Base-by-base conservation (phyloP, 2,888 invertebrate genomes). In the Drosophila anomelani region DNA sequence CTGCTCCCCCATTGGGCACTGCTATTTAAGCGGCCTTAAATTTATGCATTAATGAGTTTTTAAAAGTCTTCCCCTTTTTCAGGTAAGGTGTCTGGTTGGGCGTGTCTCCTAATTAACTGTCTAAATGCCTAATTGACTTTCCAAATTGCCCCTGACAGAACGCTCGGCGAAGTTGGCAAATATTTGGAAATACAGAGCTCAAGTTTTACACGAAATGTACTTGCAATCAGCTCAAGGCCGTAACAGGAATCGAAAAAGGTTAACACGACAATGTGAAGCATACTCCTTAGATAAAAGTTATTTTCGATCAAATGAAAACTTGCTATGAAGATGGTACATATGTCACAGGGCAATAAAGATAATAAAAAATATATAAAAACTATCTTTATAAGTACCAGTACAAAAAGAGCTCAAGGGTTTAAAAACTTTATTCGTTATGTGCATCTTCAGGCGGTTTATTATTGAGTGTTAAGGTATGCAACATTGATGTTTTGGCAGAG, bases 31-130 rank as follows among this genome's bases (percentile, higher is more conserved):
- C 58, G 20, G 4, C 55, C 36, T 46, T 66, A 77, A 85, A 85
- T 85, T 76, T 85, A 85, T 85, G 82, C 85, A 82, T 76, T 85
- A 89, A 89, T 89, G 85, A 89, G 80, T 53, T 87, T 89, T 85
- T 85, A 85, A 85, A 88, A 87, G 85, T 89, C 84, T 73, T 53
- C 56, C 75, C 66, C 41, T 43, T 71, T 57, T 54, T 29, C 57
- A 46, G 57, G 63, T 51, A 61, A 71, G 73, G 80, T 69, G 71
- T 71, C 59, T 72, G 46, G 15, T 38, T 38, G 67, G 85, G 81
- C 80, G 81, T 72, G 71, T 23, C 53, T 32, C 17, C 41, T 49
- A 58, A 75, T 57, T 67, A 67, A 69, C 59, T 13, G 59, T 43
- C 17, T 38, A 60, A 77, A 85, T 76, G 66, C 57, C 67, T 84